phyloP scores from a whole-genome alignment of 2,797 vertebrate species.

The Platalea minor region DNA sequence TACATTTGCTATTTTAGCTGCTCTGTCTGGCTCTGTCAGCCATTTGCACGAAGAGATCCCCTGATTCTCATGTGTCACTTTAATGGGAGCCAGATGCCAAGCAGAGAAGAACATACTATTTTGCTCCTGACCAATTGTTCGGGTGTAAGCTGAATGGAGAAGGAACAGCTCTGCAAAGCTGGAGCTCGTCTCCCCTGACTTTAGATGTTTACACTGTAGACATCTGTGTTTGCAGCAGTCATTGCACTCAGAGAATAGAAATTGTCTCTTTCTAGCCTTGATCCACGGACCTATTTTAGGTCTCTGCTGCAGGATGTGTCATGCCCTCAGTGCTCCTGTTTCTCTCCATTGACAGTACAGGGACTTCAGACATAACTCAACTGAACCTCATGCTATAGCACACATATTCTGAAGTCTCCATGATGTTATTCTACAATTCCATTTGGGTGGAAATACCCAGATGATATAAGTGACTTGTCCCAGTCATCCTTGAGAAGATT shows the following conservation, averaged over 20 bases:
- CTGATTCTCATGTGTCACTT: not conserved
- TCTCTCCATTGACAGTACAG: not conserved
- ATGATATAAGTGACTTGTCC: not conserved
- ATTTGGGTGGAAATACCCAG: not conserved
- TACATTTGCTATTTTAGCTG: not conserved
- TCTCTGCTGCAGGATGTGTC: not conserved
- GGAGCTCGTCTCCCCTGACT: not conserved
- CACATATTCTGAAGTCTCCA: not conserved
- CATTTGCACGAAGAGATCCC: not conserved
- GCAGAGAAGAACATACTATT: not conserved
- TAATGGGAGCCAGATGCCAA: not conserved
- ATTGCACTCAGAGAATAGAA: not conserved
- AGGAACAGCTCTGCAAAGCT: not conserved
- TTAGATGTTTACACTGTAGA: not conserved
- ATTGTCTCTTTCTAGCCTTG: not conserved
- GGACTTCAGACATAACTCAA: not conserved
- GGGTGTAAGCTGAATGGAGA: not conserved
- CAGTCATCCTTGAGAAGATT: not conserved
- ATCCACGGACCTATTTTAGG: not conserved
- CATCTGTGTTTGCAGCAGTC: not conserved
- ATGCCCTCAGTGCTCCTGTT: not conserved
- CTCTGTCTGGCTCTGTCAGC: not conserved
- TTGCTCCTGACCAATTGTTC: not conserved
- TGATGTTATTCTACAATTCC: not conserved
- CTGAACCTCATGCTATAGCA: not conserved